These are phyloP conservation scores for Iphiclides podalirius DNA, from an alignment of 2,888 invertebrate species.

Conservation along the genomic window DNA sequence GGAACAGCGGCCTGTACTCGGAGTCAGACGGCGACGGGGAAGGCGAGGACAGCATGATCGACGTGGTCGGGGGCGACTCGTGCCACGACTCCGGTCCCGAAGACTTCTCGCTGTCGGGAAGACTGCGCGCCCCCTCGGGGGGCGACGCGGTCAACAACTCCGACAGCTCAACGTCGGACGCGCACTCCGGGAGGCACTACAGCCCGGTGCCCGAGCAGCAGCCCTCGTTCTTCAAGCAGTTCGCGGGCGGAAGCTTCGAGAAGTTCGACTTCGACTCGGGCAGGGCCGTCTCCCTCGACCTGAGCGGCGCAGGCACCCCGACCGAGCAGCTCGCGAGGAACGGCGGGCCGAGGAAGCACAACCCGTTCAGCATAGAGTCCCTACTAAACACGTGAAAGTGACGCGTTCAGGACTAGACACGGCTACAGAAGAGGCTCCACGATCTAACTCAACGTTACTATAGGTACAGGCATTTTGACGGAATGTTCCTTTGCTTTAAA, in stretches of 20 bases:
- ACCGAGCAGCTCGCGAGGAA: conserved; percentile 75
- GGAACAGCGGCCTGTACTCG: conserved; percentile 80
- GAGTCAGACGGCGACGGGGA: conserved; percentile 81
- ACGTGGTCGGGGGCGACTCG: conserved; percentile 91
- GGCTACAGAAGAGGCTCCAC: conserved; percentile 59
- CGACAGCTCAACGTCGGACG: conserved; percentile 77
- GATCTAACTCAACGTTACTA: conserved; percentile 34
- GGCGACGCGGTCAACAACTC: conserved; percentile 81
- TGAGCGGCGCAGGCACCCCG: conserved; percentile 62
- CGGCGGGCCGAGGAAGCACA: conserved; percentile 82
- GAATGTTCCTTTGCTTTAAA: conserved; percentile 63
- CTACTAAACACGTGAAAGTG: conserved; percentile 85
- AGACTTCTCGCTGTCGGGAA: conserved; percentile 81
- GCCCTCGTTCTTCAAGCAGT: conserved; percentile 69
- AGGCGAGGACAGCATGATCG: conserved; percentile 88
- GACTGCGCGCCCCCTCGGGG: conserved; percentile 79
- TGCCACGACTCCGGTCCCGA: conserved; percentile 84
- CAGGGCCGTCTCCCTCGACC: conserved; percentile 73
- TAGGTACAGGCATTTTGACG: conserved; percentile 47
- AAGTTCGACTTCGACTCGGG: conserved; percentile 76
- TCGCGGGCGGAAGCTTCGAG: conserved; percentile 62
- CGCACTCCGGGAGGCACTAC: conserved; percentile 65
- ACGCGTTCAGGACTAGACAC: conserved; percentile 42
- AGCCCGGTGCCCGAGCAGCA: conserved; percentile 72
- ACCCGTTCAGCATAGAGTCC: conserved; percentile 95